Evolutionary conservation across 2,113 vertebrate genomes (phyloP).

Genomic region (Tapirus terrestris): DNA sequence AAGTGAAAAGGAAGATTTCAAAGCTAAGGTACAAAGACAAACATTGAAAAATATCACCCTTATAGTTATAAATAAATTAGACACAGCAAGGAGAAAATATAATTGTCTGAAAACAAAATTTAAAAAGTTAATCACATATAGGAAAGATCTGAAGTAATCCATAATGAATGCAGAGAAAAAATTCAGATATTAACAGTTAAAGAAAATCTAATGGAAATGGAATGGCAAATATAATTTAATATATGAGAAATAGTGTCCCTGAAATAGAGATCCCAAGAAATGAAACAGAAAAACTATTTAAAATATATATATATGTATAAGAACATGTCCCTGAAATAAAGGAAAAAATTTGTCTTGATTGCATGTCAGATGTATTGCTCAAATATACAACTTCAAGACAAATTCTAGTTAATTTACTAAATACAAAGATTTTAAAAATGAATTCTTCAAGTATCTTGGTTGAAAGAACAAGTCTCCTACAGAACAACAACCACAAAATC

Average conservation of each 20-base stretch:
- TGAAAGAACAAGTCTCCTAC: not conserved
- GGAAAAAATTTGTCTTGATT: not conserved
- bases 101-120: not conserved
- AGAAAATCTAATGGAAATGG: constrained; percentile 9
- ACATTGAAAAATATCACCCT: not conserved
- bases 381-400: not conserved
- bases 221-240: constrained; percentile 30
- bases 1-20: constrained; percentile 29
- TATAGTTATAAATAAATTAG: constrained; percentile 29
- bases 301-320: not conserved
- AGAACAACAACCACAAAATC: not conserved
- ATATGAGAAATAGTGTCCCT: not conserved
- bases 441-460: not conserved
- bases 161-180: not conserved
- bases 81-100: not conserved
- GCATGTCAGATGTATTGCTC: not conserved
- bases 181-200: not conserved
- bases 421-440: not conserved
- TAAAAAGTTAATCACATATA: not conserved
- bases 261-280: not conserved
- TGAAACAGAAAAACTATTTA: not conserved
- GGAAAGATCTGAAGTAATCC: not conserved
- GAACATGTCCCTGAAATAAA: not conserved
- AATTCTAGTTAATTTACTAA: not conserved
- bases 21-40: not conserved